Conservation (phyloP, 2,888 invertebrate species). For the Mythimna loreyi region DNA sequence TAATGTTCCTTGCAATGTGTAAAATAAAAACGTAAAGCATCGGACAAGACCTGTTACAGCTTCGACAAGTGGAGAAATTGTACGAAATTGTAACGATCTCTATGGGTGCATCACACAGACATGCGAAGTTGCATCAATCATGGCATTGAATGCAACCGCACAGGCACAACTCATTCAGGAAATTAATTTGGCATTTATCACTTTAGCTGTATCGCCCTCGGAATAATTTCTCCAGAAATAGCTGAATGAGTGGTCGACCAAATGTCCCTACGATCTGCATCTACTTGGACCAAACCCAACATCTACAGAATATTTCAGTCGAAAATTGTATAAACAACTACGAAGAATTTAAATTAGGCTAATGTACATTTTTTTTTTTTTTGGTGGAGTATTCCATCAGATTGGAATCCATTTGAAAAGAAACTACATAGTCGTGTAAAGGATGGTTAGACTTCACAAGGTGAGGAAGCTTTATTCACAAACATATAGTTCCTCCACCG, state of each 20-base stretch:
- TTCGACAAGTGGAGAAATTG: constrained; percentile 46
- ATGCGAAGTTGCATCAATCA: constrained; percentile 68
- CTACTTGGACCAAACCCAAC: constrained; percentile 89
- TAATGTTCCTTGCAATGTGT: constrained; percentile 88
- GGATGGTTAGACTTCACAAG: constrained; percentile 44
- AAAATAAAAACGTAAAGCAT: constrained; percentile 81
- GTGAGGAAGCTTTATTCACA: constrained; percentile 54
- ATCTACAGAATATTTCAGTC: constrained; percentile 69
- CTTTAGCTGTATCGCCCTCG: constrained; percentile 24
- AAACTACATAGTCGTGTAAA: constrained; percentile 10
- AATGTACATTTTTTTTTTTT: constrained; percentile 32
- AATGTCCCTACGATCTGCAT: constrained; percentile 81
- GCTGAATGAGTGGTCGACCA: constrained; percentile 78
- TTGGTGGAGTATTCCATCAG: constrained; percentile 19
- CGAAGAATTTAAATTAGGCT: constrained; percentile 55
- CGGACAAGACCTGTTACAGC: constrained; percentile 70
- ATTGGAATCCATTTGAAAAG: constrained; percentile 19
- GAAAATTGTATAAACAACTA: constrained; percentile 60
- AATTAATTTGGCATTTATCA: constrained; percentile 42
- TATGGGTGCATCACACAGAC: constrained; percentile 67
- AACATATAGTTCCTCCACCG: constrained; percentile 71
- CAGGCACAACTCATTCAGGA: constrained; percentile 72
- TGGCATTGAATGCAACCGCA: constrained; percentile 65
- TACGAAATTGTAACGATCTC: constrained; percentile 71
- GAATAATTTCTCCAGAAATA: constrained; percentile 66